phyloP scores from a whole-genome alignment of 2,888 invertebrate genomes.

The Mythimna ferrago region DNA sequence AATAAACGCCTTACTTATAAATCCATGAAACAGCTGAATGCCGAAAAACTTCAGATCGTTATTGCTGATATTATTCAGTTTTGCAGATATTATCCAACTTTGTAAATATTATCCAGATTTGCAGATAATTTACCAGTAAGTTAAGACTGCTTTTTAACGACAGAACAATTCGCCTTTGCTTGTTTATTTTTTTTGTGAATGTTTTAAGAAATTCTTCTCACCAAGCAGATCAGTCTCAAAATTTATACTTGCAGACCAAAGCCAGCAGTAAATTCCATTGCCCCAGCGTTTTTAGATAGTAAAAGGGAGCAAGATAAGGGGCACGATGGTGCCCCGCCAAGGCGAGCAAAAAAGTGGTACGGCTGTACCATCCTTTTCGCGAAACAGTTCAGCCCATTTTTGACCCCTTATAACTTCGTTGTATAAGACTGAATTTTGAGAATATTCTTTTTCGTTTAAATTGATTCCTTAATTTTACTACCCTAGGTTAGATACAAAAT shows the following conservation, averaged over 20 bases:
- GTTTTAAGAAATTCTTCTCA: not conserved
- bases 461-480: not conserved
- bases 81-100: not conserved
- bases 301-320: not conserved
- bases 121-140: not conserved
- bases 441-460: not conserved
- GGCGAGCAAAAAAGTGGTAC: no score
- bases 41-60: not conserved
- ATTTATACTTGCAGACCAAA: conserved; percentile 10
- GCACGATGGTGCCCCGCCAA: no score
- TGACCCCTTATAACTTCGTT: no score
- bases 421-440: no score
- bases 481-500: not conserved
- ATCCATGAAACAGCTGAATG: not conserved
- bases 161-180: not conserved
- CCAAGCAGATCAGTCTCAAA: not conserved
- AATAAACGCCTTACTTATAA: not conserved
- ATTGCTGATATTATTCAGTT: not conserved
- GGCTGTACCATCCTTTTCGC: no score
- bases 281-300: not conserved
- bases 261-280: not conserved
- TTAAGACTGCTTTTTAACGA: no score
- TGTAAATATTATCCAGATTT: not conserved
- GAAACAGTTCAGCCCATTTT: no score
- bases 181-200: not conserved